Evolutionary conservation across 2,888 invertebrate species (phyloP).

Genomic region (Arrhopalites spinosus): DNA sequence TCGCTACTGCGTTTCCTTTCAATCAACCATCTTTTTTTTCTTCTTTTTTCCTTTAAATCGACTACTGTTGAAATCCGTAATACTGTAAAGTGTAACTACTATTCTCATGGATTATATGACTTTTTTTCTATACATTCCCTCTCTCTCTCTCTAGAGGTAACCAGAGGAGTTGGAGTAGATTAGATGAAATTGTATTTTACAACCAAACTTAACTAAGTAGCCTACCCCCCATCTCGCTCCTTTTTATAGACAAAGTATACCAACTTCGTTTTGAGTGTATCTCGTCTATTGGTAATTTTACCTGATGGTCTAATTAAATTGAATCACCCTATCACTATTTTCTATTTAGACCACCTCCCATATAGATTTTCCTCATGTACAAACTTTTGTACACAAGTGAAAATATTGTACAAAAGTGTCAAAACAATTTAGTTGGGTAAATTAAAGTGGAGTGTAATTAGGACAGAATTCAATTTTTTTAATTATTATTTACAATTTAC

Average conservation of each 20-base stretch:
- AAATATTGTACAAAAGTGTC: too few species aligned
- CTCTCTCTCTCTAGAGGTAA: background rate
- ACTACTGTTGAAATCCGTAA: background rate
- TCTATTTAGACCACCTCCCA: too few species aligned
- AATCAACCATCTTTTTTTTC: background rate
- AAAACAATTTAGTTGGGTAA: too few species aligned
- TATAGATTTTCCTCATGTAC: too few species aligned
- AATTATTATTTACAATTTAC: background rate
- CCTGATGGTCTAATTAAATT: too few species aligned
- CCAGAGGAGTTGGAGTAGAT: conserved; percentile 1
- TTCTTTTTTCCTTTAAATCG: too few species aligned
- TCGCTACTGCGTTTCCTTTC: background rate
- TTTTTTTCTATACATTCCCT: background rate
- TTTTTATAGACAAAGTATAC: background rate
- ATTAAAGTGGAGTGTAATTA: too few species aligned
- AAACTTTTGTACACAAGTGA: too few species aligned
- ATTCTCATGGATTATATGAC: conserved; percentile 1
- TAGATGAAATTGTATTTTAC: conserved; percentile 29
- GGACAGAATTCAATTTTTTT: background rate
- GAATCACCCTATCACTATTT: too few species aligned
- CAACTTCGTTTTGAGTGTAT: too few species aligned
- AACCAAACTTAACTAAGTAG: conserved; percentile 13
- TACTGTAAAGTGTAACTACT: background rate
- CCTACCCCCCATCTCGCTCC: background rate
- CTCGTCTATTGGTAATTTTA: too few species aligned